Conservation (phyloP, 2,113 vertebrate species). For the Colistium nudipinnis region DNA sequence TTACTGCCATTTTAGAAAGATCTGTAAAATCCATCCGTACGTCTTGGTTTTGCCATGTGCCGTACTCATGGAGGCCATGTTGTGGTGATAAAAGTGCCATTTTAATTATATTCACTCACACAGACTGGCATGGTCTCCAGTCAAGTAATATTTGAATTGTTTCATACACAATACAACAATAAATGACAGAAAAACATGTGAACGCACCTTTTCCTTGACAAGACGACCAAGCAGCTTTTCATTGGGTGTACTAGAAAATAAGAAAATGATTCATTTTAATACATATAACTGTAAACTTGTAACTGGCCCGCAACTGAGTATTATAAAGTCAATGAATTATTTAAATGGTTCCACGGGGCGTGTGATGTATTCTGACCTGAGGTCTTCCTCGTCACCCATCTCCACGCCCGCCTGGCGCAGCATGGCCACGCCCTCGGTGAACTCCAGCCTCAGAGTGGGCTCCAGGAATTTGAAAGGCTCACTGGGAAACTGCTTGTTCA, state of each 20-base stretch:
- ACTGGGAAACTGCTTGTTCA: conserved; percentile 92
- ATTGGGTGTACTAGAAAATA: conserved; percentile 90
- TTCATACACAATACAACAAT: not conserved
- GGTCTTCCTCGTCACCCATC: conserved; percentile 98
- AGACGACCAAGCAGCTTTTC: conserved; percentile 96
- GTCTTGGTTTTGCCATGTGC: not conserved
- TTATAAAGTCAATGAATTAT: not conserved
- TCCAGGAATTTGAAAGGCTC: conserved; percentile 99
- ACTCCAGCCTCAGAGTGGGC: conserved; percentile 95
- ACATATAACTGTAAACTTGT: not conserved
- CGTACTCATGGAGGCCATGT: not conserved
- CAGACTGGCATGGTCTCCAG: not conserved
- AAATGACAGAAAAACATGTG: not conserved
- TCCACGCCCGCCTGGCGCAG: conserved; percentile 93
- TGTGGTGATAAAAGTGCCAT: too few species aligned
- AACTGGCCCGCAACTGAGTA: not conserved
- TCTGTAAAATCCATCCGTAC: not conserved
- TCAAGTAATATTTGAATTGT: not conserved
- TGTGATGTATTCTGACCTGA: conserved; percentile 84
- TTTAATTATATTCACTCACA: too few species aligned
- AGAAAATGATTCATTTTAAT: conserved; percentile 7
- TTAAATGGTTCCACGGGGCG: not conserved
- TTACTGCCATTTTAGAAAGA: not conserved
- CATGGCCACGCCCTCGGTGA: conserved; percentile 91
- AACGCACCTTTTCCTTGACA: conserved; percentile 95